Conservation (phyloP, 2,113 vertebrate genomes). For the Vidua macroura region DNA sequence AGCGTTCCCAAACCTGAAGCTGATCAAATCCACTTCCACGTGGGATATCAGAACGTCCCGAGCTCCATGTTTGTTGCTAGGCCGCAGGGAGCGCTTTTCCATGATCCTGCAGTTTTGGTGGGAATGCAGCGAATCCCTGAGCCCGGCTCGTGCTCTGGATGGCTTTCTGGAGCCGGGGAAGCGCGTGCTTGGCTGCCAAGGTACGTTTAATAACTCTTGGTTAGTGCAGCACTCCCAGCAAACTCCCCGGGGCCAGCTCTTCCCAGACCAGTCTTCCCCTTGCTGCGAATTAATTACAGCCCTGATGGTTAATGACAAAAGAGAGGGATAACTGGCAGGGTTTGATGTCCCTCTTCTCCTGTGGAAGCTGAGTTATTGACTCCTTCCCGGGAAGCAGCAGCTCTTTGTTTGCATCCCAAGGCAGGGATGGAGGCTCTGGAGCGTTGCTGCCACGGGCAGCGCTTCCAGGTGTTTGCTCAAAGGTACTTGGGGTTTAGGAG, state of each 20-base stretch:
- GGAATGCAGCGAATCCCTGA: neutral
- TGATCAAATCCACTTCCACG: neutral
- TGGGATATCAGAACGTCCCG: neutral
- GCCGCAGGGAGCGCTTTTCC: neutral
- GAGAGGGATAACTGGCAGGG: neutral
- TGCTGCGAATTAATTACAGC: neutral
- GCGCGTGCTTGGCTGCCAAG: neutral
- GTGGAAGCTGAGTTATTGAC: neutral
- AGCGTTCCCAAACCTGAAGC: neutral
- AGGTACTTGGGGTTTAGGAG: neutral
- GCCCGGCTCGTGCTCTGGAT: neutral
- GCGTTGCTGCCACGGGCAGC: neutral
- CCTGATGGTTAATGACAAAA: neutral
- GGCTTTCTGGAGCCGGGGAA: neutral
- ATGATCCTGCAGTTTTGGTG: neutral
- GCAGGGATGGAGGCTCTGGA: neutral
- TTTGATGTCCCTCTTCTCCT: neutral
- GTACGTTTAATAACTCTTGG: neutral
- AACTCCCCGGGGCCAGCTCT: neutral
- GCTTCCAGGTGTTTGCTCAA: neutral
- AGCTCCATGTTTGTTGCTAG: neutral
- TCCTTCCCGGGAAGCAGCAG: neutral
- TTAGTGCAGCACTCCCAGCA: neutral
- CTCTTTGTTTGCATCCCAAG: neutral
- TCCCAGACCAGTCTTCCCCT: neutral